Evolutionary conservation across 23 tunicate species (phyloP).

Genomic region (Diplosoma virens): DNA sequence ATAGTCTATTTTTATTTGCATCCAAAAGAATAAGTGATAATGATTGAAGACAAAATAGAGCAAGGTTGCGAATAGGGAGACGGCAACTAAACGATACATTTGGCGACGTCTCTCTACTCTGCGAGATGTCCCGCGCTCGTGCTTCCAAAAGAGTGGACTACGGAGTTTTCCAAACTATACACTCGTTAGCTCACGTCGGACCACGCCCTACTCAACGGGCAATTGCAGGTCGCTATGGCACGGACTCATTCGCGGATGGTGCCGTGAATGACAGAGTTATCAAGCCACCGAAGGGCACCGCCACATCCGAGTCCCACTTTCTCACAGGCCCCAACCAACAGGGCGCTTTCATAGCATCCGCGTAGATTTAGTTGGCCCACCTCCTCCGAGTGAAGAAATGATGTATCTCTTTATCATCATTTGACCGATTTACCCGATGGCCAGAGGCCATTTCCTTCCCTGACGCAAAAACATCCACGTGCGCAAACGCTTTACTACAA

Average conservation of each 20-base stretch:
- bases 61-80: too few species aligned
- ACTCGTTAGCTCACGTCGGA: neutral
- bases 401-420: neutral
- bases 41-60: too few species aligned
- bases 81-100: too few species aligned
- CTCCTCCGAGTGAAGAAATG: neutral
- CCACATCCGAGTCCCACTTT: neutral
- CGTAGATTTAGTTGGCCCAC: constrained; percentile 4
- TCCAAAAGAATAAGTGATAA: too few species aligned
- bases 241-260: neutral
- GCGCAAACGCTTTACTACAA: neutral
- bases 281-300: neutral
- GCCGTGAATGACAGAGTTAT: neutral
- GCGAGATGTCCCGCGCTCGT: too few species aligned
- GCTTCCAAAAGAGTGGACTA: too few species aligned
- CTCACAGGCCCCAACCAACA: neutral
- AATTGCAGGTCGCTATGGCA: neutral
- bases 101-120: too few species aligned
- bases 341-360: neutral
- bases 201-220: neutral
- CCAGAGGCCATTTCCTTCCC: constrained; percentile 5
- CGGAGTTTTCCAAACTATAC: neutral
- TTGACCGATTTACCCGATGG: neutral
- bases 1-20: too few species aligned
- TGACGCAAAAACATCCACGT: neutral